Evolutionary conservation across 2,113 vertebrate species (phyloP), one percentile per base, ranked within the genome.

Genomic region (Anolis sagrei): DNA sequence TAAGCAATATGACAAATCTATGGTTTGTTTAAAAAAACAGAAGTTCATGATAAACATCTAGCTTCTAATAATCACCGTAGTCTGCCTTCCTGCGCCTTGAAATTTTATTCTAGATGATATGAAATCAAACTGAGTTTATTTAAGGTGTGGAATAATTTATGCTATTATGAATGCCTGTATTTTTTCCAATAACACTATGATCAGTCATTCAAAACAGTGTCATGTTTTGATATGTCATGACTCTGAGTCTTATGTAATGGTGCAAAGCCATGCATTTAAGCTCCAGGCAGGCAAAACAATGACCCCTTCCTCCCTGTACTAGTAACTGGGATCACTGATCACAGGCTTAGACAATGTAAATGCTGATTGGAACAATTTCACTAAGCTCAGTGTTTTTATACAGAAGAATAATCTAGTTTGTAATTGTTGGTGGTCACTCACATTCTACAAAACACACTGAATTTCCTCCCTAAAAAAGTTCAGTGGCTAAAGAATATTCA

Each of bases 281-380:
- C 27, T 87, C 23, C 16, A 79, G 58, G 44, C 54, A 87, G 69
- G 77, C 88, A 21, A 39, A 83, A 62, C 84, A 91, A 80, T 89
- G 79, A 90, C 91, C 92, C 91, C 85, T 91, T 79, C 79, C 54
- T 29, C 86, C 73, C 72, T 75, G 69, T 16, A 83, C 70, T 77
- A 83, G 75, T 87, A 90, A 89, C 83, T 85, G 74, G 76, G 75
- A 76, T 86, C 90, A 83, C 77, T 90, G 89, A 84, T 92, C 86
- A 68, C 61, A 89, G 16, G 72, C 58, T 89, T 87, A 80, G 79
- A 91, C 75, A 91, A 89, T 86, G 62, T 91, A 88, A 88, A 80
- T 87, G 82, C 83, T 88, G 88, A 88, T 90, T 89, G 39, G 89
- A 93, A 88, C 80, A 36, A 68, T 92, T 93, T 83, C 79, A n/a